Conservation (phyloP, 1,140 invertebrate genomes). For the Macrostomum lignano region DNA sequence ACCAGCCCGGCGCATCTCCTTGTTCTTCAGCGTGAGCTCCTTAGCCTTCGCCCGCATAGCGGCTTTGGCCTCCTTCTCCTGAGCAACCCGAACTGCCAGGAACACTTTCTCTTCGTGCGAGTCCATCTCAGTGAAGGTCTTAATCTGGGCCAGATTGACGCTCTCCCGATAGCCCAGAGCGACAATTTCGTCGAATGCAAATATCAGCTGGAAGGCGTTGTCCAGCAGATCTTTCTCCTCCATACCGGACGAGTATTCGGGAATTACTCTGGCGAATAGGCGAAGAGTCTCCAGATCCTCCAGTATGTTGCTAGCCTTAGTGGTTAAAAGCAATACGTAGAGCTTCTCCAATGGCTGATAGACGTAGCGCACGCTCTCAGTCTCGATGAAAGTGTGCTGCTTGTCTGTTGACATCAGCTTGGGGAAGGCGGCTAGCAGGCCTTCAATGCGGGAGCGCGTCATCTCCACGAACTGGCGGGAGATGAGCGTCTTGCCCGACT, state of each 20-base stretch:
- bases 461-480: conserved; percentile 98
- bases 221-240: conserved; percentile 75
- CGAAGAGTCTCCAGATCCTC: conserved; percentile 89
- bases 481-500: conserved; percentile 73
- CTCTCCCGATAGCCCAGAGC: conserved; percentile 87
- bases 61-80: conserved; percentile 81
- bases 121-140: conserved; percentile 98
- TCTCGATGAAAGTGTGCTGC: conserved; percentile 97
- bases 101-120: conserved; percentile 6
- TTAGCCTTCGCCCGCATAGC: conserved; percentile 91
- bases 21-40: no score
- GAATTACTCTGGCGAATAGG: conserved; percentile 83
- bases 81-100: conserved; percentile 33
- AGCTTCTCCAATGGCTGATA: conserved; percentile 86
- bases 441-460: conserved; percentile 88
- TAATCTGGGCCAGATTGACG: conserved; percentile 86
- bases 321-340: conserved; percentile 88
- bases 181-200: conserved; percentile 98
- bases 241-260: conserved; percentile 62
- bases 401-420: conserved; percentile 67
- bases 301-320: conserved; percentile 88
- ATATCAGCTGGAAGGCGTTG: conserved; percentile 84
- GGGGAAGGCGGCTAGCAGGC: conserved; percentile 84
- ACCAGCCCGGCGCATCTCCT: no score
- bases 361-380: conserved; percentile 82